Evolutionary conservation across 2,888 invertebrate genomes (phyloP).

Genomic region (Hypomecis atomaria): DNA sequence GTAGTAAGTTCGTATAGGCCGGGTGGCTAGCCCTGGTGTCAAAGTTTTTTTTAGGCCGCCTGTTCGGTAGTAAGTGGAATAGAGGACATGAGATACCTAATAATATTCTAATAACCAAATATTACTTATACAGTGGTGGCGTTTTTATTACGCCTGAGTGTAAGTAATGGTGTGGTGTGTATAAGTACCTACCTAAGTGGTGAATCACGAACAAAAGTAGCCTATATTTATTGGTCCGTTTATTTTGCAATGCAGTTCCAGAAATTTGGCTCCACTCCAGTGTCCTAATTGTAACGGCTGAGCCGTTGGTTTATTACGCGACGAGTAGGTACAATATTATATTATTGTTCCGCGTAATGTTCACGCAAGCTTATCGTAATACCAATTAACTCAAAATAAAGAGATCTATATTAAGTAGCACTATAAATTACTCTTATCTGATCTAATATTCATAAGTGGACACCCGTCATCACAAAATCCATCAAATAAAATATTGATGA

Average conservation of each 20-base stretch:
- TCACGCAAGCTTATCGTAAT: conserved; percentile 1
- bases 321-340: not conserved
- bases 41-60: too few relatives aligned
- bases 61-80: too few relatives aligned
- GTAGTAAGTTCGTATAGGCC: too few relatives aligned
- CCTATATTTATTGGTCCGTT: not conserved
- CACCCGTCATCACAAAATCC: conserved; percentile 6
- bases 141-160: too few relatives aligned
- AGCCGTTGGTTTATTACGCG: not conserved
- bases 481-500: conserved; percentile 33
- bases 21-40: too few relatives aligned
- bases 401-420: not conserved
- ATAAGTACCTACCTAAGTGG: too few relatives aligned
- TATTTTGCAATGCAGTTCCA: conserved; percentile 34
- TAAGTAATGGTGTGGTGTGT: too few relatives aligned
- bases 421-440: conserved; percentile 5
- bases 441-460: conserved; percentile 12
- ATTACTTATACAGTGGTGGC: too few relatives aligned
- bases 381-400: not conserved
- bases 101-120: too few relatives aligned
- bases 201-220: not conserved
- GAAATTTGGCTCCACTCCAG: conserved; percentile 52
- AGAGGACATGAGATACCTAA: too few relatives aligned
- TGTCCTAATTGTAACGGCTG: conserved; percentile 48
- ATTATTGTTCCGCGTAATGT: conserved; percentile 1